A percentile compares a stretch with the other conserved stretches of the same genome.
phyloP scores from a whole-genome alignment of 2,888 invertebrate species.

The Cryptops parisi region DNA sequence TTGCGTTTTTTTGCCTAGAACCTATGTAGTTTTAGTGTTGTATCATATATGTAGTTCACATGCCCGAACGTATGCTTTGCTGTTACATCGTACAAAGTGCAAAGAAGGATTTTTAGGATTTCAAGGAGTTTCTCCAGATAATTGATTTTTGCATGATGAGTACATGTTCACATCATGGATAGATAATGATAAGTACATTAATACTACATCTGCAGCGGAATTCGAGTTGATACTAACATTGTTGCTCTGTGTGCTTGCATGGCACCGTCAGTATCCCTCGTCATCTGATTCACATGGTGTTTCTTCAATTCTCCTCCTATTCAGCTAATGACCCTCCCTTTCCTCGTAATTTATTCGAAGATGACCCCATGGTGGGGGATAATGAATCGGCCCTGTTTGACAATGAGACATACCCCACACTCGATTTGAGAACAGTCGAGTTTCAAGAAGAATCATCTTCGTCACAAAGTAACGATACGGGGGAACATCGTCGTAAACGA shows the following conservation, averaged over 20 bases:
- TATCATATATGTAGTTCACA: no score
- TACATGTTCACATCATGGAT: no score
- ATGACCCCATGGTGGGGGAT: conserved; percentile 18
- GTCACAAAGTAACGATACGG: background rate
- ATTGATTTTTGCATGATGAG: no score
- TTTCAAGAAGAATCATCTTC: background rate
- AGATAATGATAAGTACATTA: no score
- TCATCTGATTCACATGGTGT: background rate
- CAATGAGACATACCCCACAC: conserved; percentile 22
- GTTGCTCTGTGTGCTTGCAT: background rate
- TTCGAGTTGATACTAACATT: no score
- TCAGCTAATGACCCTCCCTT: conserved; percentile 21
- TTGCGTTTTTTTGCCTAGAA: no score
- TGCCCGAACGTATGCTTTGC: no score
- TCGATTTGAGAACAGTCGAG: conserved; percentile 22
- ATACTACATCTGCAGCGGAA: no score
- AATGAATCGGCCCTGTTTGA: conserved; percentile 20
- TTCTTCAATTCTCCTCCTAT: conserved; percentile 3
- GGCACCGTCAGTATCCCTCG: background rate
- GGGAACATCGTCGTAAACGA: background rate
- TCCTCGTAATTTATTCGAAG: conserved; percentile 21
- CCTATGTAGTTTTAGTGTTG: no score
- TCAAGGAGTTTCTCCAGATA: no score
- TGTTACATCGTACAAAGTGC: no score
- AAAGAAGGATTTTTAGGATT: no score